Evolutionary conservation across 2,888 invertebrate genomes (phyloP).

Genomic region (Drosophila lacicola): DNA sequence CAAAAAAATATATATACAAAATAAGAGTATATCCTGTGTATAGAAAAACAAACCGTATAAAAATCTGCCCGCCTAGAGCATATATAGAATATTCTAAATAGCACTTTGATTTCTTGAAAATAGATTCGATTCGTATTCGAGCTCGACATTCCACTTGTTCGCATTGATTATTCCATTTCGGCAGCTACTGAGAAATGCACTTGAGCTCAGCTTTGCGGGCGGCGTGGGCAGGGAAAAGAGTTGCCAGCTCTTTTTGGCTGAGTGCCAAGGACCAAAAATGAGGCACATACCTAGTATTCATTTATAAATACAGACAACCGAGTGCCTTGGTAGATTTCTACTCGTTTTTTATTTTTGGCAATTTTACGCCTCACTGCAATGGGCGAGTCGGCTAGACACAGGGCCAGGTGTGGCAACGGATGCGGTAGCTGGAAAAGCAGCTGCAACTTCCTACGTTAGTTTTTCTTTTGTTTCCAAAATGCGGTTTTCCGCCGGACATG

Average conservation of each 20-base stretch:
- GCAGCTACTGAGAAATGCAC: constrained; percentile 46
- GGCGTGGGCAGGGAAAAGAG: not conserved
- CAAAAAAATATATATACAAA: no score
- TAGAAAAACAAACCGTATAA: no score
- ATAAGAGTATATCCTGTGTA: no score
- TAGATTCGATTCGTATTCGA: constrained; percentile 4
- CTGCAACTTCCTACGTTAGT: constrained; percentile 34
- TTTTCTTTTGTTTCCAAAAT: constrained; percentile 49
- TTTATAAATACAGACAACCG: constrained; percentile 53
- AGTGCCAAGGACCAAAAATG: constrained; percentile 43
- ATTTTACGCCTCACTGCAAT: constrained; percentile 36
- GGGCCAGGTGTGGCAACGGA: constrained; percentile 11
- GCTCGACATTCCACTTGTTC: constrained; percentile 32
- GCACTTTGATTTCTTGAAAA: not conserved
- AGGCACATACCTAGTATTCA: constrained; percentile 43
- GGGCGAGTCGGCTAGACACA: constrained; percentile 1
- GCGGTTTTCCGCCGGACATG: constrained; percentile 50
- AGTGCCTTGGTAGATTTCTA: constrained; percentile 12
- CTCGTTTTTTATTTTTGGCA: constrained; percentile 10
- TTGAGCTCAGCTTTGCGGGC: constrained; percentile 16
- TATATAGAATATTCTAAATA: no score
- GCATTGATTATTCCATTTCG: constrained; percentile 64
- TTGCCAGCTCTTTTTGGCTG: constrained; percentile 38
- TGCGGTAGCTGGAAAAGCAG: constrained; percentile 2
- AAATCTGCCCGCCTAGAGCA: not conserved